These are phyloP conservation scores for Sardinella longiceps DNA, from an alignment of 2,797 vertebrate species.

Conservation along the genomic window DNA sequence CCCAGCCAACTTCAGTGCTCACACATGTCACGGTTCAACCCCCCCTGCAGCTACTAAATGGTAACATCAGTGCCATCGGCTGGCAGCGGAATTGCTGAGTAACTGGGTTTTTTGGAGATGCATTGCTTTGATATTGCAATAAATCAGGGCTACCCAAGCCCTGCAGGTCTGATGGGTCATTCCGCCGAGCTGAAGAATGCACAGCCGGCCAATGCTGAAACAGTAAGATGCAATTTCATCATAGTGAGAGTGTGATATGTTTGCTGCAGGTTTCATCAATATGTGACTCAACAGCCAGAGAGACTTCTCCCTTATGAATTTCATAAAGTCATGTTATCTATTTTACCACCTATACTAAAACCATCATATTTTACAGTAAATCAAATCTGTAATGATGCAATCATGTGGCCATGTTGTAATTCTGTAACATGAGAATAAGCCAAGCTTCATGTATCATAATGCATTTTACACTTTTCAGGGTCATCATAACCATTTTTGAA, in stretches of 20 bases:
- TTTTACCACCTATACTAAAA: neutral
- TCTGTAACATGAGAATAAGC: no score
- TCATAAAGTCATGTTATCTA: neutral
- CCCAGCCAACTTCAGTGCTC: conserved; percentile 34
- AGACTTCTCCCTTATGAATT: neutral
- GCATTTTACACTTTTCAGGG: no score
- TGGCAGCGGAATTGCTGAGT: conserved; percentile 45
- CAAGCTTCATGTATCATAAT: no score
- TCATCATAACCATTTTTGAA: no score
- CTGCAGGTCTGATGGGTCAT: conserved; percentile 42
- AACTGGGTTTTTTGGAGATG: conserved; percentile 41
- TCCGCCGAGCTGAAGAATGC: conserved; percentile 35
- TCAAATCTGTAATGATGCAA: no score
- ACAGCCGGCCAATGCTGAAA: conserved; percentile 24
- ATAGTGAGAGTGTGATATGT: neutral
- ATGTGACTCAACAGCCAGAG: neutral
- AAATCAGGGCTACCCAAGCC: conserved; percentile 40
- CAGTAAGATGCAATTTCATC: conserved; percentile 19
- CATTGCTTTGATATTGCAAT: conserved; percentile 43
- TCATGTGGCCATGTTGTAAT: no score
- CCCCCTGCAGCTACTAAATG: conserved; percentile 35
- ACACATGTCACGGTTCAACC: conserved; percentile 38
- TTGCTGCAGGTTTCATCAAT: neutral
- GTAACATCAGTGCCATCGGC: conserved; percentile 37
- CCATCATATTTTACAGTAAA: neutral